Evolutionary conservation across 2,113 vertebrate genomes (phyloP), one percentile per base, ranked within the genome.

Genomic region (Erpornis zantholeuca): DNA sequence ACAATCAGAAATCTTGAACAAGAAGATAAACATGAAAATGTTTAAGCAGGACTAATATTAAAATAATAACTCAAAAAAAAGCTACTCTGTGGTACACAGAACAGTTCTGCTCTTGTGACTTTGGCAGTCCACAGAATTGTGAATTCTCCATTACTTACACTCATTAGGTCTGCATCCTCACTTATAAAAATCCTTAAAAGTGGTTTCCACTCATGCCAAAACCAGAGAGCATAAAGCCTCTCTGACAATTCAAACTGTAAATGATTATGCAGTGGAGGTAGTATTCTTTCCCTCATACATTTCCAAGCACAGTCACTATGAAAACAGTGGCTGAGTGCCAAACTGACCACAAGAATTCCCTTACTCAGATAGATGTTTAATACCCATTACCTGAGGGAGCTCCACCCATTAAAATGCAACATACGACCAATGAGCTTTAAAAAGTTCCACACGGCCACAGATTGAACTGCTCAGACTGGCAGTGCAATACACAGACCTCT

Each of bases 391-490:
- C 56, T 60, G 27, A 57, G 49, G 2, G 10, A 63, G 25, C 42
- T 57, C 11, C 31, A 33, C 25, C 7, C 40, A 52, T 17, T 33
- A 16, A 56, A 72, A 71, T 12, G 31, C 7, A 38, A 59, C 2
- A 2, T 12, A 22, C 0, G 0, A n/a, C 20, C 42, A 28, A 44
- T 0, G 1, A 19, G 29, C 44, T 68, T 45, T 35, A 56, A 25
- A 38, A 45, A 42, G 35, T 59, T 54, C 8, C 28, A 52, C 3
- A 8, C 35, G 35, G 50, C 21, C 60, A 71, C 28, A 69, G 15
- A 24, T 59, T 18, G 50, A 52, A 44, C 31, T 52, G 27, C 88
- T 82, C 38, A 68, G 28, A 73, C 25, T 31, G 21, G 6, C 8
- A 6, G 40, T 2, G 16, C 27, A 86, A 45, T 1, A 4, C 24